phyloP scores from a whole-genome alignment of 2,888 invertebrate genomes.

The Bhutanitis thaidina region DNA sequence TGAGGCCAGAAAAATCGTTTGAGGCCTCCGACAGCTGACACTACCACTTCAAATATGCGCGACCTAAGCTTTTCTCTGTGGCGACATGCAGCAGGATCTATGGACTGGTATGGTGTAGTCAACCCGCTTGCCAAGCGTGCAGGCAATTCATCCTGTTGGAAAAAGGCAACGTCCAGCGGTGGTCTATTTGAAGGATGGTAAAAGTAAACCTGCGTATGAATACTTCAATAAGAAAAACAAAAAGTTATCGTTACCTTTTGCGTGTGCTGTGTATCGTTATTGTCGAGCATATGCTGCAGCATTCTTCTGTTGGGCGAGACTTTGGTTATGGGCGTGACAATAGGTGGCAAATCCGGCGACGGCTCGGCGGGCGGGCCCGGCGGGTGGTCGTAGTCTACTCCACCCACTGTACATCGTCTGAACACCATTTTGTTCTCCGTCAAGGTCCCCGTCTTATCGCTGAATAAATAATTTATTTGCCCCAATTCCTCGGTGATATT shows the following conservation, averaged over 20 bases:
- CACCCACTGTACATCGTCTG: slow-evolving; percentile 92
- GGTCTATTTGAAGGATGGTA: too few species aligned
- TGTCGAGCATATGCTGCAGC: slow-evolving; percentile 60
- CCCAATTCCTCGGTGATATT: slow-evolving; percentile 99
- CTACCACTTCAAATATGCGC: too few species aligned
- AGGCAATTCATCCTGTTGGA: too few species aligned
- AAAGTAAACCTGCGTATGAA: too few species aligned
- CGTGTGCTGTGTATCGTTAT: slow-evolving; percentile 78
- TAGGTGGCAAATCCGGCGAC: slow-evolving; percentile 67
- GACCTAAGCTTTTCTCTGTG: too few species aligned
- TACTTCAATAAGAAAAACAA: too few species aligned
- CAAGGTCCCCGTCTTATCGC: slow-evolving; percentile 98
- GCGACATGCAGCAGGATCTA: too few species aligned
- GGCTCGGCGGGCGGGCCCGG: slow-evolving; percentile 85
- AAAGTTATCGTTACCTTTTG: slow-evolving; percentile 71
- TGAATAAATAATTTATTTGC: slow-evolving; percentile 94
- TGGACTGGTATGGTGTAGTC: too few species aligned
- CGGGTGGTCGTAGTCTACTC: slow-evolving; percentile 93
- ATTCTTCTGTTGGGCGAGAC: slow-evolving; percentile 66
- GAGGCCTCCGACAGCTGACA: too few species aligned
- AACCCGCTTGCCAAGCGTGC: too few species aligned
- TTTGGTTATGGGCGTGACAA: slow-evolving; percentile 66
- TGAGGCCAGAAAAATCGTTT: too few species aligned
- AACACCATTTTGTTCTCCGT: slow-evolving; percentile 99
- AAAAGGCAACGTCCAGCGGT: too few species aligned